Evolutionary conservation across 2,113 vertebrate species (phyloP), one percentile per base, ranked within the genome.

Genomic region (Pipa parva): DNA sequence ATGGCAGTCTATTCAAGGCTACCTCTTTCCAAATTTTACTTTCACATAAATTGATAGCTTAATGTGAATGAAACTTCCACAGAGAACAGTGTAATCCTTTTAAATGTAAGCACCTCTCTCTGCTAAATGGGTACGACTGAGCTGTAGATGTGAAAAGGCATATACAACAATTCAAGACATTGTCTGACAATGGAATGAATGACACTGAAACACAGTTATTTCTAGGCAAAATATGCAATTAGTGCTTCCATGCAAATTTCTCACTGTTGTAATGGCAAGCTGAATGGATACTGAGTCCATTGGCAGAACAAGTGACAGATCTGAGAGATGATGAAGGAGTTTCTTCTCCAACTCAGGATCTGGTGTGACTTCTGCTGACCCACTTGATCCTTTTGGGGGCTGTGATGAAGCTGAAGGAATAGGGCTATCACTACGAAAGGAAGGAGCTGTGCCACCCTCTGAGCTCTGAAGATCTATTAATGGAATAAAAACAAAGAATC

Each of bases 291-390:
- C 83, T 3, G 93, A 94, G 77, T 96, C 93, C 0, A 79, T 89
- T 9, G 94, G 94, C 46, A 95, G 63, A 0, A 91, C 82, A 22
- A 94, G 87, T 21, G 88, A 84, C 71, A 94, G 79, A 72, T 96
- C 92, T 1, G 92, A 93, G 57, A 96, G 86, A 73, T 95, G 93
- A 70, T 85, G 88, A 60, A 96, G 79, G 66, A 96, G 85, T 62
- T 84, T 92, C 74, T 87, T 92, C 82, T 96, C 94, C 42, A 96
- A 83, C 45, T 92, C 90, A 0, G 93, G 93, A 72, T 96, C 92
- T 2, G 92, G 91, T 7, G 88, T 88, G 60, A 90, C 81, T 48
- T 92, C 90, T 46, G 83, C 79, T 50, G 76, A 63, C 36, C 66
- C 49, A 0, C 61, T 52, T 52, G 82, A 79, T 27, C 85, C 77